Base-by-base conservation (phyloP, 2,797 vertebrate species). In the Oreochromis grahami region DNA sequence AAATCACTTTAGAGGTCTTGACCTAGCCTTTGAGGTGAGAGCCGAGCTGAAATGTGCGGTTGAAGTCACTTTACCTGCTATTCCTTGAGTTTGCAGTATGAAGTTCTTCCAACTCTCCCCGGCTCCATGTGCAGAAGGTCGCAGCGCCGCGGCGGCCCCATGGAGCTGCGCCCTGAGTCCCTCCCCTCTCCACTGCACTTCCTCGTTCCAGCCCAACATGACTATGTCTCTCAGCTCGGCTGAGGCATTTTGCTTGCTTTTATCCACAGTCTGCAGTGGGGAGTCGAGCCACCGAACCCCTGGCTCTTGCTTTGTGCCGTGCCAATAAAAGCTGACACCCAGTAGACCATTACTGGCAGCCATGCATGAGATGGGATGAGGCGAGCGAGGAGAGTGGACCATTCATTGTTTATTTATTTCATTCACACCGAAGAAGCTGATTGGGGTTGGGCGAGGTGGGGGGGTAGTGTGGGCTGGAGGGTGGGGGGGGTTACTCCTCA, bases 171-270 rank as follows among this genome's bases (percentile, higher is more conserved):
- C 89, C 95, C 96, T 87, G 94, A 95, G 97, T 96, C 97, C 97
- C 97, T 97, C 97, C 97, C 97, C 97, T 96, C 95, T 96, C 97
- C 97, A 96, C 95, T 95, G 96, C 94, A 97, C 97, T 97, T 98
- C 97, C 97, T 97, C 97, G 95, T 97, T 97, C 97, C 97, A 97
- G 95, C 96, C 96, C 95, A 97, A 93, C 98, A 98, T 98, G 94
- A 94, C 96, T 88, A 89, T 85, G 92, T 92, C 91, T 96, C 90
- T 96, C 95, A 94, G 94, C 92, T 94, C 88, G 85, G 63, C 92
- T 92, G 91, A 90, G 92, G 93, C 96, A 96, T 96, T 95, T 96
- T 94, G 95, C 96, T 95, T 87, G 96, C 96, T 97, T 97, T 97
- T 97, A 97, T 97, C 96, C 96, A 94, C 93, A 88, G 74, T 93